Evolutionary conservation across 2,797 vertebrate genomes (phyloP).

Genomic region (Sardinella longiceps): DNA sequence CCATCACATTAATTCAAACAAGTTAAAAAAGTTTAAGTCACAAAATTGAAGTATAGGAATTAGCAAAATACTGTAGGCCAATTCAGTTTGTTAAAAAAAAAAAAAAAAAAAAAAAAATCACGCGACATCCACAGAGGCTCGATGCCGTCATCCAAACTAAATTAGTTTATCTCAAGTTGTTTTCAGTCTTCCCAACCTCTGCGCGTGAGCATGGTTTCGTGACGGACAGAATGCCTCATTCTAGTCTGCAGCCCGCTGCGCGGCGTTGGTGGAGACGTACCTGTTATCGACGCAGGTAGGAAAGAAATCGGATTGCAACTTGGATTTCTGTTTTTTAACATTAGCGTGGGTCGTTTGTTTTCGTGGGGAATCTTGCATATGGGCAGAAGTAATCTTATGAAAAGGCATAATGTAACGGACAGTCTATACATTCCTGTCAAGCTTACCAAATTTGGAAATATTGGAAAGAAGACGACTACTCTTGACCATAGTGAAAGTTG

Average conservation of each 20-base stretch:
- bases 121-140: neutral
- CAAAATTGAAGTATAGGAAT: neutral
- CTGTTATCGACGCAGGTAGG: neutral
- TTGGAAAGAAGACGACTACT: neutral
- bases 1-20: neutral
- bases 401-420: neutral
- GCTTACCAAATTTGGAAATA: slow-evolving; percentile 8
- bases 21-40: neutral
- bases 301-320: neutral
- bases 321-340: neutral
- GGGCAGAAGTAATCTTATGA: neutral
- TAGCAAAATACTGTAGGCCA: neutral
- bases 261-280: neutral
- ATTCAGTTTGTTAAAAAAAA: neutral
- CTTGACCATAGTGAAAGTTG: neutral
- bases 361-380: neutral
- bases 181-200: neutral
- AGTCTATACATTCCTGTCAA: neutral
- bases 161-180: slow-evolving; percentile 3
- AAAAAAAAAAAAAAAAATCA: neutral
- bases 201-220: neutral
- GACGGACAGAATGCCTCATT: neutral
- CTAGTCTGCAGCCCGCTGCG: neutral
- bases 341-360: neutral
- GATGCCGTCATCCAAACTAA: slow-evolving; percentile 8